Conservation (phyloP, 2,113 vertebrate genomes). For the Nycticryphes semicollaris region DNA sequence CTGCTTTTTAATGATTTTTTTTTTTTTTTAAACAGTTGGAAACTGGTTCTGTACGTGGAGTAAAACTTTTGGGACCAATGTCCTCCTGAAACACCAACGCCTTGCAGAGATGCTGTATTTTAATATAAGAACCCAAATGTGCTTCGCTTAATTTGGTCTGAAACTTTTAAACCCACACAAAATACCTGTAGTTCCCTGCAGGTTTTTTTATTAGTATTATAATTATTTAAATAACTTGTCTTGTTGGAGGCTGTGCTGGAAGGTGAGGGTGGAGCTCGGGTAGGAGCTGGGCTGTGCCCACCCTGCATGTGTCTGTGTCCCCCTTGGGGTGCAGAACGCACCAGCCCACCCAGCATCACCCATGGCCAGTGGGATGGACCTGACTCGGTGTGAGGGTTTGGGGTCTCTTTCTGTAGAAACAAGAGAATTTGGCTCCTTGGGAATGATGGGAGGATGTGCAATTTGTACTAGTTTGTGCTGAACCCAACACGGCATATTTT, state of each 20-base stretch:
- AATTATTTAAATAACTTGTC: rapidly evolving
- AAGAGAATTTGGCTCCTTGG: not conserved
- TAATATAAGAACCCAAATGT: rapidly evolving
- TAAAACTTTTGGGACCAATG: rapidly evolving
- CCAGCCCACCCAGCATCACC: rapidly evolving
- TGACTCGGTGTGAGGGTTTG: rapidly evolving
- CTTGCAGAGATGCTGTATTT: not conserved
- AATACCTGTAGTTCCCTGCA: rapidly evolving
- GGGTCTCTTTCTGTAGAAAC: not conserved
- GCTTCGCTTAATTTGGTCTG: not conserved
- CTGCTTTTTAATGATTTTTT: too few relatives aligned
- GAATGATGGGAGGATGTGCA: rapidly evolving
- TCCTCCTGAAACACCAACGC: rapidly evolving
- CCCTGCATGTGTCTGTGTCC: rapidly evolving
- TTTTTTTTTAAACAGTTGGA: not conserved
- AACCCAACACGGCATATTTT: rapidly evolving
- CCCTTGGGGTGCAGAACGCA: not conserved
- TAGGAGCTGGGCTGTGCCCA: not conserved
- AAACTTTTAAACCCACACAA: not conserved
- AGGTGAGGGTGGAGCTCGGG: not conserved
- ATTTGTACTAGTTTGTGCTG: not conserved
- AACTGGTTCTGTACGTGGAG: not conserved
- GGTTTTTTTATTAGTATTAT: too few relatives aligned
- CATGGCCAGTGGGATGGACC: rapidly evolving
- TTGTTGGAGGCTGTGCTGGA: rapidly evolving